These are phyloP conservation scores for Platalea minor DNA, from an alignment of 2,797 vertebrate genomes.

Conservation along the genomic window DNA sequence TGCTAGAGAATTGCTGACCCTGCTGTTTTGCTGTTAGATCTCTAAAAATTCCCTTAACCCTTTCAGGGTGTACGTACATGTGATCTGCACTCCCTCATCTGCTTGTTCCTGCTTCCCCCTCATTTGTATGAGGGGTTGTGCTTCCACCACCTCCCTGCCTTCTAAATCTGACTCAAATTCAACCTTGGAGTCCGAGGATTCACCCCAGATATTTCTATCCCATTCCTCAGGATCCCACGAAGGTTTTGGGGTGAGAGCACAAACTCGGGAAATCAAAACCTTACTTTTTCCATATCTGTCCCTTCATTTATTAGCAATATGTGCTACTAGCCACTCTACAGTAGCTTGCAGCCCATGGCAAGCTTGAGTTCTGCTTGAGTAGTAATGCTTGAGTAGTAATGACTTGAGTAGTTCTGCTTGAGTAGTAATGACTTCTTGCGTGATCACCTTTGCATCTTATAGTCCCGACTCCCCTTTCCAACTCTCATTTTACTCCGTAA, in stretches of 20 bases:
- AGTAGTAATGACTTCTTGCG: background rate
- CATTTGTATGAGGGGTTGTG: background rate
- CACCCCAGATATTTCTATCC: background rate
- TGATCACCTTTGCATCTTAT: background rate
- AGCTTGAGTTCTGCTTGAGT: no score
- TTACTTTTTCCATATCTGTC: background rate
- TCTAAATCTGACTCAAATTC: background rate
- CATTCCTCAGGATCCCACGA: background rate
- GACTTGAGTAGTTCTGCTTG: background rate
- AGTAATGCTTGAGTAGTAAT: no score
- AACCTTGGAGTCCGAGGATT: background rate
- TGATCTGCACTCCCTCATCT: background rate
- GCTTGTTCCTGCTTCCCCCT: background rate
- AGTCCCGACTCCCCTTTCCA: background rate
- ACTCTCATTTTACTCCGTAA: background rate
- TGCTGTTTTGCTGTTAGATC: background rate
- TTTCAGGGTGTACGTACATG: rapidly evolving
- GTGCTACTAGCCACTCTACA: background rate
- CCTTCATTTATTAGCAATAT: background rate
- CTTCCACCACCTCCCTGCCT: background rate
- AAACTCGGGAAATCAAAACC: background rate
- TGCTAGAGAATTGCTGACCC: background rate
- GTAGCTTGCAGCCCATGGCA: no score
- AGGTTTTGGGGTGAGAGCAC: background rate
- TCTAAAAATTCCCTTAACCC: background rate